phyloP scores from a whole-genome alignment of 2,888 invertebrate genomes.

The Melieria picta region DNA sequence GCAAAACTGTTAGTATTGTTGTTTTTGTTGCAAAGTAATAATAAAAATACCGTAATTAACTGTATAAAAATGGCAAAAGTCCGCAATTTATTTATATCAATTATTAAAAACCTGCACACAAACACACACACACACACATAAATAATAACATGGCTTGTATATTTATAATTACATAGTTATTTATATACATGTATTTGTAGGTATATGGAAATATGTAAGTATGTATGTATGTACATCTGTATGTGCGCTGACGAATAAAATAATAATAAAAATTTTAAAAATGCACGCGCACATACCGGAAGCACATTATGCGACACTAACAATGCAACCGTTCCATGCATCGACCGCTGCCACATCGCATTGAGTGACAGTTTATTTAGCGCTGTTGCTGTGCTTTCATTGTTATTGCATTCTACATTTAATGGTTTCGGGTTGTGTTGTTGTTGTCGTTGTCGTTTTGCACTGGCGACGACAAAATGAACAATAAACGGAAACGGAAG shows the following conservation, averaged over 20 bases:
- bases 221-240: background rate
- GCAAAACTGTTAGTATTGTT: too few species aligned
- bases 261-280: background rate
- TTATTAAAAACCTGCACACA: too few species aligned
- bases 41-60: too few species aligned
- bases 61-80: too few species aligned
- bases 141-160: background rate
- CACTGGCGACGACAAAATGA: constrained; percentile 6
- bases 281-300: constrained; percentile 21
- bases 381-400: too few species aligned
- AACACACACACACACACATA: too few species aligned
- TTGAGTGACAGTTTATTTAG: too few species aligned
- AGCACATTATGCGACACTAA: constrained; percentile 24
- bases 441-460: background rate
- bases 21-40: too few species aligned
- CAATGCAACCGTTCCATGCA: background rate
- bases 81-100: too few species aligned
- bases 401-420: too few species aligned
- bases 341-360: too few species aligned
- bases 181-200: background rate
- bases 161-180: constrained; percentile 11
- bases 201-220: background rate
- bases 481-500: constrained; percentile 52
- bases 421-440: too few species aligned
- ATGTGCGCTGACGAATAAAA: background rate